Percentiles rank a stretch among this genome's conserved stretches.
Conservation (phyloP, 2,113 vertebrate species). For the Albula goreensis region DNA sequence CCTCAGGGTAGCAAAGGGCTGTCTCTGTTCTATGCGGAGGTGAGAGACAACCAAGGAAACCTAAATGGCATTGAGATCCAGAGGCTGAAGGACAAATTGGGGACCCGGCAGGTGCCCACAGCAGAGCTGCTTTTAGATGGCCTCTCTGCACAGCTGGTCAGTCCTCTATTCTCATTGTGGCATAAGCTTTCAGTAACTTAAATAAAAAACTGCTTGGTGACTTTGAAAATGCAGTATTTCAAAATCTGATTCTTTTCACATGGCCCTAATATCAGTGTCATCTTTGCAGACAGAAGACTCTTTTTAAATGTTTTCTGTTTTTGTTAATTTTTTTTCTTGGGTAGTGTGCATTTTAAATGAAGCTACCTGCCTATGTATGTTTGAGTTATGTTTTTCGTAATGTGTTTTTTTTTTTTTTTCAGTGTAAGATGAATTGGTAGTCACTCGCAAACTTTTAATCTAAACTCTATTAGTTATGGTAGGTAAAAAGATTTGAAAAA, state of each 20-base stretch:
- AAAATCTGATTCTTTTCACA: too few relatives aligned
- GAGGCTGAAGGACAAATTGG: conserved; percentile 84
- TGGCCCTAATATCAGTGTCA: background rate
- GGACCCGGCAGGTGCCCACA: conserved; percentile 82
- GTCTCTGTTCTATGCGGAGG: conserved; percentile 80
- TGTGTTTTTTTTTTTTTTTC: too few relatives aligned
- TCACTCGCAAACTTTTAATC: too few relatives aligned
- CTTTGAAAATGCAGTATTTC: too few relatives aligned
- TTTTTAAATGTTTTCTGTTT: too few relatives aligned
- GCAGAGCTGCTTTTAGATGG: conserved; percentile 82
- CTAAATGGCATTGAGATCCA: conserved; percentile 78
- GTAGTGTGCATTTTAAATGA: too few relatives aligned
- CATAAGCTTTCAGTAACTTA: background rate
- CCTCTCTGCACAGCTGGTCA: conserved; percentile 71
- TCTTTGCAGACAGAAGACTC: background rate
- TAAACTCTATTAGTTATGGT: too few relatives aligned
- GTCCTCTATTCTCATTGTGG: background rate
- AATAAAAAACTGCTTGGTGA: background rate
- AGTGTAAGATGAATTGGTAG: too few relatives aligned
- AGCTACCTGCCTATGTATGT: too few relatives aligned
- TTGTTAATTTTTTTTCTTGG: too few relatives aligned
- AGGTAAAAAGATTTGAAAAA: too few relatives aligned
- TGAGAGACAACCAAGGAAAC: conserved; percentile 65
- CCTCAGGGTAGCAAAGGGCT: conserved; percentile 76
- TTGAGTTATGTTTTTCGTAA: too few relatives aligned